Evolutionary conservation across 1,140 invertebrate genomes (phyloP), one percentile per base, ranked within the genome.

Genomic region (Panulirus ornatus): DNA sequence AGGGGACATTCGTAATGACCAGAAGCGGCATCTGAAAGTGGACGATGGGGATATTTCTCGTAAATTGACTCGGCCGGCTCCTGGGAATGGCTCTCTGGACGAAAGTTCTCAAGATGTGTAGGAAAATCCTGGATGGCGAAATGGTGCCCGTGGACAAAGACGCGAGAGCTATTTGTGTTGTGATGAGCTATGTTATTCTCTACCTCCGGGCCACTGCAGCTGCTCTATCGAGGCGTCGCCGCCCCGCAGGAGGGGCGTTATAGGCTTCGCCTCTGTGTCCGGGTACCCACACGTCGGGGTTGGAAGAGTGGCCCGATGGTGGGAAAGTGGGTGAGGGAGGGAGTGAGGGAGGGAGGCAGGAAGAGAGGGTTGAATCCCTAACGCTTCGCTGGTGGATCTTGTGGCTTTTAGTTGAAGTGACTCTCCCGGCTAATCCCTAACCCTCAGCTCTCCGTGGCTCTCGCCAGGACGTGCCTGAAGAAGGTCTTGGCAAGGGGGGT

Each of bases 341-440:
- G 34, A 0, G 40, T 14, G 36, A 1, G 3, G 70, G 22, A 66
- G 27, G 66, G 40, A 44, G 44, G 84, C 42, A 44, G 11, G 47
- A 14, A 1, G 36, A 40, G 73, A 30, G 70, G 71, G 27, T 22
- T 38, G 16, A 36, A 22, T 22, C 19, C 36, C 54, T 66, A 38
- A 38, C 16, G 82, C 63, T n/a, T 38, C 9, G 81, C n/a, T 70
- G 58, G 63, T 44, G 82, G 58, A 47, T 47, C 36, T 42, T 58
- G 30, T 44, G 40, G 82, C 82, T 84, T 84, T 84, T 84, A 84
- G 82, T 70, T 84, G 82, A 84, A 84, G 82, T 84, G 82, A 84
- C 82, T 84, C 66, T 8, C 58, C 42, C n/a, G 2, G 58, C 40
- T 71, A 84, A 71, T 71, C 82, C 82, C 38, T 71, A 71, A n/a